Base-by-base conservation (phyloP, 2,113 vertebrate species). In the Axis porcinus region DNA sequence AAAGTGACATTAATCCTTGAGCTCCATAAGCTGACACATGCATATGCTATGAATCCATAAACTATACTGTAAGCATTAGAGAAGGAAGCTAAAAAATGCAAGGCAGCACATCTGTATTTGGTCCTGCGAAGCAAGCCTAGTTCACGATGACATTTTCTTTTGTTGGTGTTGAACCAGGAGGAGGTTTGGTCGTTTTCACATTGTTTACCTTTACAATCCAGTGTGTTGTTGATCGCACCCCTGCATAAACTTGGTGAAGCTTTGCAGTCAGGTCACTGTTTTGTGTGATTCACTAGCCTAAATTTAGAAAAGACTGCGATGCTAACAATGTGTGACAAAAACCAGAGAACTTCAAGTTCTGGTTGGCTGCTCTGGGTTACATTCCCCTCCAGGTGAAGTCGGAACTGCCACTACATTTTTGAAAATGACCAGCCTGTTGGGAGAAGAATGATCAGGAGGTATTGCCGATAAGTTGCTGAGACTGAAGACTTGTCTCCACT, bases 1-100 rank as follows among this genome's bases (percentile, higher is more conserved):
- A 97, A 98, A 74, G 84, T 92, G 86, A 98, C 97, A 98, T 97
- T 96, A 98, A 98, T 97, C 96, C 98, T 96, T 98, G 67, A 94
- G 97, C 96, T 89, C 4, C 76, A 40, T 93, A 98, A 96, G 23
- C 2, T 98, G 82, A 98, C 91, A 96, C 92, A 95, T 1, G 1
- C 92, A 97, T 88, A 90, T 67, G 89, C 87, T 84, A 95, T 89
- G 74, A 93, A 97, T 85, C 36, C 85, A 94, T 87, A 13, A 4
- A 92, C 95, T 89, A 33, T 43, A 74, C 33, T 96, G 70, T 3
- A 74, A 79, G 93, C 93, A 91, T 96, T 97, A 95, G 74, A 82
- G 93, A 84, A 86, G 12, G 40, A 95, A 98, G 98, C 89, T 94
- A 54, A 95, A 93, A 82, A 85, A 60, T 95, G 89, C 88, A 78